These are phyloP conservation scores for Eulemur albifrons DNA, from an alignment of 2,797 vertebrate genomes.

Conservation along the genomic window DNA sequence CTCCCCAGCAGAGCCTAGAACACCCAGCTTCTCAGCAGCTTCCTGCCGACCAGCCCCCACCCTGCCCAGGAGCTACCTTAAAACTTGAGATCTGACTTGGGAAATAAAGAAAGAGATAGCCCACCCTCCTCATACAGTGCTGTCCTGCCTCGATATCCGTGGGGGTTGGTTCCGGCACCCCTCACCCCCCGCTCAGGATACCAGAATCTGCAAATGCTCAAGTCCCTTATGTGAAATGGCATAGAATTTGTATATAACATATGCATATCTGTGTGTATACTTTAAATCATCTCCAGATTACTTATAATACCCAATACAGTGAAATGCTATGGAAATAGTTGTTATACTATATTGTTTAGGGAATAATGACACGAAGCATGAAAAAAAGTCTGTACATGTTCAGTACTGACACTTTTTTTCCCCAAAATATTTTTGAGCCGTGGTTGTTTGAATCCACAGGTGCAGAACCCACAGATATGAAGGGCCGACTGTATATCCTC, in stretches of 20 bases:
- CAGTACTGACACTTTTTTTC: background rate
- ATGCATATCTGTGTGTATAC: background rate
- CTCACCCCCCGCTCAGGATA: rapidly evolving
- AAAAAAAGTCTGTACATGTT: background rate
- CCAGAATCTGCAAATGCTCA: background rate
- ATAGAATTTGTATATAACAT: background rate
- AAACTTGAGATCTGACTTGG: background rate
- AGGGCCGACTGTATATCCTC: background rate
- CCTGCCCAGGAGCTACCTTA: too few relatives aligned
- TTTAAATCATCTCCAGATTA: background rate
- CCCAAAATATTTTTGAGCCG: background rate
- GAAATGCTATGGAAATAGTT: background rate
- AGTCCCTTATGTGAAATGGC: background rate
- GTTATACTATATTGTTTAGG: background rate
- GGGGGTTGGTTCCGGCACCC: background rate
- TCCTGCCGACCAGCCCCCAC: background rate
- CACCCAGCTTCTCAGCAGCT: background rate
- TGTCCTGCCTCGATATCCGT: background rate
- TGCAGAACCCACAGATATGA: too few relatives aligned
- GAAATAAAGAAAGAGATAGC: background rate
- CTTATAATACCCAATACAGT: background rate
- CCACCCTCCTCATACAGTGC: too few relatives aligned
- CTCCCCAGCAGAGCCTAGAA: background rate
- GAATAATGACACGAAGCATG: background rate
- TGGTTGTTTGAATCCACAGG: background rate